phyloP scores from a whole-genome alignment of 1,140 invertebrate genomes.

The Panonychus citri region DNA sequence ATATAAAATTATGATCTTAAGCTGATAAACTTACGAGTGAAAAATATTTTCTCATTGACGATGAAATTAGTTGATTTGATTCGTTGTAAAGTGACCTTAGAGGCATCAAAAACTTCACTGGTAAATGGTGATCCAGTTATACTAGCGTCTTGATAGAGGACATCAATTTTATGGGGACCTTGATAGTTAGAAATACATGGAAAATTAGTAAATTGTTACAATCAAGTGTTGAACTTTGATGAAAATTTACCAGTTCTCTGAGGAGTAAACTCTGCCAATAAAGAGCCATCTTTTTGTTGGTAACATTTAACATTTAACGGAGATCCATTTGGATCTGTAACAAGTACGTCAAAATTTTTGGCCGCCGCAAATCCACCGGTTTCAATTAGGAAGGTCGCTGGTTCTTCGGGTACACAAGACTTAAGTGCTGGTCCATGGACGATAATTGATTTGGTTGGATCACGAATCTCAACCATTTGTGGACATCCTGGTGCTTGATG shows the following conservation, averaged over 20 bases:
- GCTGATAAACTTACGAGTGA: constrained; percentile 38
- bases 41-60: constrained; percentile 55
- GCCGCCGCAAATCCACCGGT: constrained; percentile 49
- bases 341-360: constrained; percentile 38
- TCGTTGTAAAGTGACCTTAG: constrained; percentile 37
- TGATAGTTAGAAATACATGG: constrained; percentile 3
- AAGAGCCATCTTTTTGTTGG: constrained; percentile 75
- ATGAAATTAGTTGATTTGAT: constrained; percentile 50
- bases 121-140: constrained; percentile 84
- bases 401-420: constrained; percentile 48
- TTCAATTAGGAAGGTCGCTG: constrained; percentile 66
- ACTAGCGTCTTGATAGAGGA: constrained; percentile 67
- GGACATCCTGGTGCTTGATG: constrained; percentile 26
- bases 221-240: neutral
- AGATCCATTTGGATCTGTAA: constrained; percentile 43
- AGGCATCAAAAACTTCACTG: constrained; percentile 79
- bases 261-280: constrained; percentile 75
- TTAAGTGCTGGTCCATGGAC: constrained; percentile 55
- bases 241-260: constrained; percentile 21
- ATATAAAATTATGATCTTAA: neutral
- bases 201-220: constrained; percentile 12
- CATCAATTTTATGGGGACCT: constrained; percentile 56
- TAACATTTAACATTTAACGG: constrained; percentile 80
- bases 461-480: constrained; percentile 28
- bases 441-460: constrained; percentile 43